Evolutionary conservation across 1,140 invertebrate species (phyloP), one percentile per base, ranked within the genome.

Genomic region (Phortica variegata): DNA sequence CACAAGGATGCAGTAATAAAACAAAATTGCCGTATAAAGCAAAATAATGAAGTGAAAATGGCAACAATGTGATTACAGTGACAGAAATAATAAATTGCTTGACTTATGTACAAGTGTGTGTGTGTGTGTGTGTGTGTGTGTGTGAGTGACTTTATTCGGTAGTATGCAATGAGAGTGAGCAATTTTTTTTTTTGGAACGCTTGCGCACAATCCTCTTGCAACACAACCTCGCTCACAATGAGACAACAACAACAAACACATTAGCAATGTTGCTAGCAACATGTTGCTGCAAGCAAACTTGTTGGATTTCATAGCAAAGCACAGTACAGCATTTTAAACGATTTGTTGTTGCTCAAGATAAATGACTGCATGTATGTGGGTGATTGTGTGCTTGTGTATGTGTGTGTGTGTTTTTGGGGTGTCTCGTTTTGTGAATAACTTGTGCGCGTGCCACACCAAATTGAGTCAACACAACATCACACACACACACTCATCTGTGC

Each of bases 11-110:
- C 49, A 60, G 52, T 57, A 53, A 57, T 68, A 68, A 68, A 68
- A 63, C 60, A 55, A 70, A 70, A 60, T 62, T 70, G 54, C 54
- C 63, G 48, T 60, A 59, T 53, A 68, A 68, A 56, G 60, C 60
- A 68, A 68, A 65, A 70, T 70, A 65, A 70, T 70, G 65, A 70
- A 70, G 65, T 65, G 65, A 70, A 70, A 70, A 70, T 65, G 65
- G 65, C 65, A 70, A 70, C 66, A 65, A 69, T 65, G 65, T 69
- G 65, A 69, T 68, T 68, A 68, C 62, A 66, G 59, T 57, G 59
- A 49, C 53, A 48, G 8, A 6, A 34, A 54, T 63, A 60, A 68
- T 68, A 68, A 68, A 68, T 68, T 54, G 57, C 52, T 51, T 26
- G 5, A 26, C 23, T 26, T 26, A 26, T 26, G 10, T 26, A 10